Evolutionary conservation across 30 jellyfish, hydroid and myxozoan genomes (phyloP).

Genomic region (Cassiopea xamachana): DNA sequence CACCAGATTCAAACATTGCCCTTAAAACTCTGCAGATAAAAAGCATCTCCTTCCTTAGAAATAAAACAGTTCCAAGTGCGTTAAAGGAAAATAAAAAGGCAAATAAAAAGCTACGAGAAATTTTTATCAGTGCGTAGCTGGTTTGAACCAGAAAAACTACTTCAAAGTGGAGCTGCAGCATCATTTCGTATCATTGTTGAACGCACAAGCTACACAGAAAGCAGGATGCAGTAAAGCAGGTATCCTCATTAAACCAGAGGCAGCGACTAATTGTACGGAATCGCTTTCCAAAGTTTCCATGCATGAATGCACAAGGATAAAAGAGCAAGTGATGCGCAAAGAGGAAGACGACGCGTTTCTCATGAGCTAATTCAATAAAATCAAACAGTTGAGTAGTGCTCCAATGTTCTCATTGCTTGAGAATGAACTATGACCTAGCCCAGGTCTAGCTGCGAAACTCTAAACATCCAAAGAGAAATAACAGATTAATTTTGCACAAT

Average conservation of each 20-base stretch:
- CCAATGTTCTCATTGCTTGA: slow-evolving; percentile 82
- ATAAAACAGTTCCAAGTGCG: no score
- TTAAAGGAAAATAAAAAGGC: no score
- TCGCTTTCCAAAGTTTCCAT: slow-evolving; percentile 33
- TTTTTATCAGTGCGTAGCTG: no score
- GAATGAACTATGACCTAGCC: slow-evolving; percentile 81
- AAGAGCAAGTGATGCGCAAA: slow-evolving; percentile 51
- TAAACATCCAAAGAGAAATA: slow-evolving; percentile 50
- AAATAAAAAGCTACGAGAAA: no score
- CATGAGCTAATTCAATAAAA: slow-evolving; percentile 51
- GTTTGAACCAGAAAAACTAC: no score
- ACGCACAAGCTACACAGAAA: neutral
- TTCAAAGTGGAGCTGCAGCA: no score
- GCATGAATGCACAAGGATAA: slow-evolving; percentile 55
- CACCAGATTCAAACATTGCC: no score
- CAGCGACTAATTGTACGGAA: slow-evolving; percentile 38
- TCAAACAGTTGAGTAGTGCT: slow-evolving; percentile 75
- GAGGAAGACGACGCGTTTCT: slow-evolving; percentile 42
- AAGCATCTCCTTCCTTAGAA: no score
- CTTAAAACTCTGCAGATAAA: no score
- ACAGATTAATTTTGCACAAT: slow-evolving; percentile 54
- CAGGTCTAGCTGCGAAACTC: slow-evolving; percentile 61
- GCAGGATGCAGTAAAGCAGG: slow-evolving; percentile 32
- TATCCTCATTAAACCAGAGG: slow-evolving; percentile 16
- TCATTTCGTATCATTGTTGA: neutral